Conservation (phyloP, 1,140 invertebrate genomes). For the Teleopsis dalmanni region DNA sequence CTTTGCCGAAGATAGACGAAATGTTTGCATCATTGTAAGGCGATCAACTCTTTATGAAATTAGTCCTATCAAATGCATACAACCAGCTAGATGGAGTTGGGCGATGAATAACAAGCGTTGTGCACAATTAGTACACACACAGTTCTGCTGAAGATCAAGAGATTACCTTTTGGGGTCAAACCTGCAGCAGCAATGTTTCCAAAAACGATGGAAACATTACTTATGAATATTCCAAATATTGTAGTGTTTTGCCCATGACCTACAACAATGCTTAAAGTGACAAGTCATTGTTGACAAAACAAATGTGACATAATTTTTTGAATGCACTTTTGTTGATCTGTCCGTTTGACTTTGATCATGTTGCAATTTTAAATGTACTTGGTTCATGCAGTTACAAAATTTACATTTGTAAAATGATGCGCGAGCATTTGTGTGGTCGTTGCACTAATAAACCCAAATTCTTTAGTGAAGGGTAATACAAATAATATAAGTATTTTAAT, state of each 20-base stretch:
- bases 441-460: too few species aligned
- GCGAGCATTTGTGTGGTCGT: too few species aligned
- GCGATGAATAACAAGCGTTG: constrained; percentile 21
- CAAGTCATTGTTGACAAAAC: constrained; percentile 9
- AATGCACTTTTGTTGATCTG: too few species aligned
- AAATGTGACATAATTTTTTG: constrained; percentile 17
- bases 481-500: too few species aligned
- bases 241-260: constrained; percentile 32
- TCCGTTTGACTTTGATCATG: too few species aligned
- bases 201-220: constrained; percentile 35
- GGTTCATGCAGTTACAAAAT: too few species aligned
- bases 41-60: constrained; percentile 26
- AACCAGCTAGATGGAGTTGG: constrained; percentile 27
- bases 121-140: constrained; percentile 21
- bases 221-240: constrained; percentile 20
- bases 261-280: constrained; percentile 25
- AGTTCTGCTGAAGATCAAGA: constrained; percentile 26
- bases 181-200: constrained; percentile 43
- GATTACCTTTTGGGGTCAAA: constrained; percentile 21
- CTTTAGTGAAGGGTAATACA: too few species aligned
- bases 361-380: constrained; percentile 13
- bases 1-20: constrained; percentile 30
- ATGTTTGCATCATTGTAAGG: constrained; percentile 26
- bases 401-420: too few species aligned
- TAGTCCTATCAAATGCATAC: constrained; percentile 42